phyloP scores from a whole-genome alignment of 2,888 invertebrate genomes.

The Heliconius sara region DNA sequence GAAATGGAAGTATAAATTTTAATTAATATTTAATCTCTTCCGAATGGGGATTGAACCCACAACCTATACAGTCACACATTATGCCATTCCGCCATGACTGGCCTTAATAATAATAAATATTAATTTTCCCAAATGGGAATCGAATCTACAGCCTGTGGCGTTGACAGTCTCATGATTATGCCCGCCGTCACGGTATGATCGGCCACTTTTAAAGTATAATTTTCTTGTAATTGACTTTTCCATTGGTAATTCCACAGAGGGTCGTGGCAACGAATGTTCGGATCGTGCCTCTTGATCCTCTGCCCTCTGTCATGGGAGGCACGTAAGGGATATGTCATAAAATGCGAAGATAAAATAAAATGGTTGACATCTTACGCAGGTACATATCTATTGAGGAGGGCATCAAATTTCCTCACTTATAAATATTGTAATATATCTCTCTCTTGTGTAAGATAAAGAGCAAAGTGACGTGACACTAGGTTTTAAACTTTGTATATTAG shows the following conservation, averaged over 20 bases:
- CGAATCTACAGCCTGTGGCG: no score
- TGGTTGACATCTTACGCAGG: slow-evolving; percentile 1
- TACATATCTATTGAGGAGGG: background rate
- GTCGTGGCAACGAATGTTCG: background rate
- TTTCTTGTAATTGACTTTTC: background rate
- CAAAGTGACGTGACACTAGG: background rate
- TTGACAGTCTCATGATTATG: no score
- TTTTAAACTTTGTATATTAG: background rate
- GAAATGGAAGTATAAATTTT: no score
- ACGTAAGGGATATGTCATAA: slow-evolving; percentile 22
- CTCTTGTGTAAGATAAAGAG: background rate
- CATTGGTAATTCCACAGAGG: background rate
- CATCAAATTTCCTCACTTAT: background rate
- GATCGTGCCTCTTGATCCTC: slow-evolving; percentile 20
- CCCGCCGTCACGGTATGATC: background rate
- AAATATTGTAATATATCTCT: background rate
- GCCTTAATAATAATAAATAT: no score
- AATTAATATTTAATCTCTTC: no score
- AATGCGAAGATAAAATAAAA: slow-evolving; percentile 23
- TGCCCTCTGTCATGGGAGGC: slow-evolving; percentile 13
- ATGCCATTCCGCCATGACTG: no score
- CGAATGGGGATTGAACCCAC: no score
- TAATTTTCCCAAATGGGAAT: no score
- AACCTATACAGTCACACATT: no score
- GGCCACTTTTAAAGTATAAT: background rate